Evolutionary conservation across 2,888 invertebrate genomes (phyloP).

Genomic region (Epistrophe grossulariae): DNA sequence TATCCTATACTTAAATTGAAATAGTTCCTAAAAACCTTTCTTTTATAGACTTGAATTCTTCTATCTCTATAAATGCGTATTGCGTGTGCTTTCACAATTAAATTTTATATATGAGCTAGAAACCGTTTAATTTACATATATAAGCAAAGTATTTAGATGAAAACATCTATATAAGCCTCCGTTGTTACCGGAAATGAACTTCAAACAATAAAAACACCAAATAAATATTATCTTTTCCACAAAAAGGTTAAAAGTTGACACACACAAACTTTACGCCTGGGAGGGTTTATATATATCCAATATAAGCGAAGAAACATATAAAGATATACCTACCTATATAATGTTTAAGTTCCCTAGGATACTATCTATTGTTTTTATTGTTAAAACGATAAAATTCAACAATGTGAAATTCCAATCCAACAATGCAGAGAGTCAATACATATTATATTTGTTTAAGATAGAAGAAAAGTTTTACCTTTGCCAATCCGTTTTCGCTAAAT

Average conservation of each 20-base stretch:
- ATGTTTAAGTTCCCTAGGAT: neutral
- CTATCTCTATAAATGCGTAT: neutral
- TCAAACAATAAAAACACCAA: conserved; percentile 20
- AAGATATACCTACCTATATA: neutral
- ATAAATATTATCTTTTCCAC: conserved; percentile 30
- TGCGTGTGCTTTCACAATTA: neutral
- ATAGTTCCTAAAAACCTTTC: neutral
- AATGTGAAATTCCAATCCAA: conserved; percentile 24
- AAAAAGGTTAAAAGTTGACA: conserved; percentile 44
- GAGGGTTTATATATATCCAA: neutral
- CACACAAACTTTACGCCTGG: conserved; percentile 4
- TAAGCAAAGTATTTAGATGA: neutral
- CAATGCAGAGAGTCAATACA: conserved; percentile 7
- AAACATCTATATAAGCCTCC: neutral
- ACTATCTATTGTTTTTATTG: conserved; percentile 6
- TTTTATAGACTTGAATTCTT: neutral
- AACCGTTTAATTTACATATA: neutral
- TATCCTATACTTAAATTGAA: neutral
- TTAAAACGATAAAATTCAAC: conserved; percentile 1
- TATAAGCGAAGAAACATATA: neutral
- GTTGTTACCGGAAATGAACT: conserved; percentile 1
- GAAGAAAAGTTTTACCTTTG: conserved; percentile 7
- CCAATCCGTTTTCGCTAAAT: neutral
- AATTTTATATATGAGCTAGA: neutral
- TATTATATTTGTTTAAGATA: conserved; percentile 33